phyloP scores from a whole-genome alignment of 2,888 invertebrate species.

The Galeruca laticollis region DNA sequence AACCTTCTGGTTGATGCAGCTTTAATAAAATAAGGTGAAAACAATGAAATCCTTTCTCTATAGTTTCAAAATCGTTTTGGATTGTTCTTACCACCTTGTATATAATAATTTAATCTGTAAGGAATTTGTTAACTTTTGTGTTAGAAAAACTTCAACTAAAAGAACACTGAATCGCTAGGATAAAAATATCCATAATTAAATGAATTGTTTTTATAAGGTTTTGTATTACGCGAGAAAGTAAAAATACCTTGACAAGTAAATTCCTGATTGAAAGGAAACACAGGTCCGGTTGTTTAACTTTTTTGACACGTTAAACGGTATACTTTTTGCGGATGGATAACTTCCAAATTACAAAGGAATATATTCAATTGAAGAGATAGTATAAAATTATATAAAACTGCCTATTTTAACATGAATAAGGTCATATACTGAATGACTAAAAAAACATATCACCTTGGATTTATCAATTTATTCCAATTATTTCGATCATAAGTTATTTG shows the following conservation, averaged over 20 bases:
- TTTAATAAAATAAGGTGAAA: too few species aligned
- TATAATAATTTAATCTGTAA: not conserved
- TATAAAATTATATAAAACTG: not conserved
- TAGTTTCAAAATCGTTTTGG: not conserved
- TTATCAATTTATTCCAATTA: too few species aligned
- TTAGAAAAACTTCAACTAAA: not conserved
- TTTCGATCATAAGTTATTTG: too few species aligned
- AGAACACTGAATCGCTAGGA: not conserved
- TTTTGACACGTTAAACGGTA: not conserved
- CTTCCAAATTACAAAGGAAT: not conserved
- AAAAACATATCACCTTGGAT: too few species aligned
- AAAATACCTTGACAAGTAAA: constrained; percentile 15
- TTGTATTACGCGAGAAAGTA: constrained; percentile 8
- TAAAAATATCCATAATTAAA: constrained; percentile 3
- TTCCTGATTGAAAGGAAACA: constrained; percentile 2
- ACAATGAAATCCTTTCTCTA: too few species aligned
- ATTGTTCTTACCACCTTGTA: not conserved
- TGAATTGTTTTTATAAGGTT: constrained; percentile 5
- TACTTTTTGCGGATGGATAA: not conserved
- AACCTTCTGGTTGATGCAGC: too few species aligned
- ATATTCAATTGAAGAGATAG: not conserved
- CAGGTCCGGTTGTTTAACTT: constrained; percentile 6
- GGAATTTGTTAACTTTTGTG: not conserved
- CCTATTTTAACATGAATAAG: not conserved
- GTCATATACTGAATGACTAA: too few species aligned